phyloP scores from a whole-genome alignment of 2,888 invertebrate genomes.

The Acrobeloides nanus region DNA sequence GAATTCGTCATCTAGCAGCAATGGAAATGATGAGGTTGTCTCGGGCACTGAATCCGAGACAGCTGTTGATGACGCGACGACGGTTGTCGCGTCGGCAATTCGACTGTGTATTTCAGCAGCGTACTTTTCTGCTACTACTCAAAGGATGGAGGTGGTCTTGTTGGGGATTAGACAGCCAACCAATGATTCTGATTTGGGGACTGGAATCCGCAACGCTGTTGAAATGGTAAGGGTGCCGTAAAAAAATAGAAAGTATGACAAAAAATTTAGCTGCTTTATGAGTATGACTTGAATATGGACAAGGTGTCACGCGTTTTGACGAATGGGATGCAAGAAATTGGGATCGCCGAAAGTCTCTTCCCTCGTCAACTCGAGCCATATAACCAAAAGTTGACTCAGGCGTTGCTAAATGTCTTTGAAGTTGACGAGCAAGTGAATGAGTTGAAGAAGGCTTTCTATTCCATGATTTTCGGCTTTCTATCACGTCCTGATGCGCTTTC shows the following conservation, averaged over 20 bases:
- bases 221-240: slow-evolving; percentile 8
- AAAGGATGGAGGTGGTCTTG: slow-evolving; percentile 22
- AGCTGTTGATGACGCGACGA: slow-evolving; percentile 2
- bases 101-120: slow-evolving; percentile 21
- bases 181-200: slow-evolving; percentile 1
- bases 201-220: too few species aligned
- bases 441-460: slow-evolving; percentile 21
- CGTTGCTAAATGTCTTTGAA: slow-evolving; percentile 8
- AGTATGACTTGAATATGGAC: slow-evolving; percentile 27
- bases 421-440: slow-evolving; percentile 3
- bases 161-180: slow-evolving; percentile 21
- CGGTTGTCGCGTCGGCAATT: too few species aligned
- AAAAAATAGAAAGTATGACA: slow-evolving; percentile 13
- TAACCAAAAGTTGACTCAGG: slow-evolving; percentile 15
- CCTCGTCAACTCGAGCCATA: slow-evolving; percentile 17
- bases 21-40: too few species aligned
- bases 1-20: too few species aligned
- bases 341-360: slow-evolving; percentile 16
- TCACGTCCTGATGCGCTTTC: slow-evolving; percentile 19
- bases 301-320: slow-evolving; percentile 25
- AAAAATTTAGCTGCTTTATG: slow-evolving; percentile 20
- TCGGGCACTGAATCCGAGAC: slow-evolving; percentile 8
- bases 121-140: slow-evolving; percentile 10
- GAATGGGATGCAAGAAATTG: slow-evolving; percentile 15
- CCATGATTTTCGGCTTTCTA: slow-evolving; percentile 26